phyloP scores from a whole-genome alignment of 2,888 invertebrate species.

The Rhagonycha fulva region DNA sequence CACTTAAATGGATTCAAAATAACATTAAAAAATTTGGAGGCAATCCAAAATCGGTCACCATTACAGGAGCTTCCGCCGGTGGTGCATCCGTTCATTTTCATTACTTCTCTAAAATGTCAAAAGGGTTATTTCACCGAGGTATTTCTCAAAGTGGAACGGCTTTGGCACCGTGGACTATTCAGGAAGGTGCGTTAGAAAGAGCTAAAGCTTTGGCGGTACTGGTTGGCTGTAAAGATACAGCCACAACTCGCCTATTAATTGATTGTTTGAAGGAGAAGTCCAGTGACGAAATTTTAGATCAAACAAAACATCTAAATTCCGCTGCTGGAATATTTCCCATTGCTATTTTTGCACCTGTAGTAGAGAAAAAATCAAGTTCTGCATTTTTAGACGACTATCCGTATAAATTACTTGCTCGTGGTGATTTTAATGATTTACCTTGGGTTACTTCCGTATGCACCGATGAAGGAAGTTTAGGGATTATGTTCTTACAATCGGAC shows the following conservation, averaged over 20 bases:
- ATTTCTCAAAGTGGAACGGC: conserved; percentile 71
- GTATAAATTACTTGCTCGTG: conserved; percentile 63
- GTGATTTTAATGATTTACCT: conserved; percentile 64
- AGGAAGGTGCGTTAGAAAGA: conserved; percentile 60
- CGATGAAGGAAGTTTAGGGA: conserved; percentile 68
- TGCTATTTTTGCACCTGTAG: conserved; percentile 43
- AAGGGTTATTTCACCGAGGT: conserved; percentile 58
- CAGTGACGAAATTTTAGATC: conserved; percentile 61
- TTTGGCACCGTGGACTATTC: conserved; percentile 59
- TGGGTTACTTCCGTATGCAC: conserved; percentile 69
- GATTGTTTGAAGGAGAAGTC: conserved; percentile 65
- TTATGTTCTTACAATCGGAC: neutral
- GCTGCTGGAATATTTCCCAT: conserved; percentile 32
- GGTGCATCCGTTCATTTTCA: conserved; percentile 74
- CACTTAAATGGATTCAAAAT: conserved; percentile 65
- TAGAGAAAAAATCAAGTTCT: conserved; percentile 51
- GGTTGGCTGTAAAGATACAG: conserved; percentile 63
- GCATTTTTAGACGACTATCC: conserved; percentile 71
- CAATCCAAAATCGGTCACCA: conserved; percentile 65
- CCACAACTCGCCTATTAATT: conserved; percentile 60
- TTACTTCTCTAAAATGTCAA: conserved; percentile 63
- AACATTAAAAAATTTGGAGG: conserved; percentile 63
- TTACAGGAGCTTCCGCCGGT: conserved; percentile 71
- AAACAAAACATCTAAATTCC: conserved; percentile 60
- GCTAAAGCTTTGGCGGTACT: conserved; percentile 61